Evolutionary conservation across 2,888 invertebrate genomes (phyloP).

Genomic region (Lepidochrysops patricia): DNA sequence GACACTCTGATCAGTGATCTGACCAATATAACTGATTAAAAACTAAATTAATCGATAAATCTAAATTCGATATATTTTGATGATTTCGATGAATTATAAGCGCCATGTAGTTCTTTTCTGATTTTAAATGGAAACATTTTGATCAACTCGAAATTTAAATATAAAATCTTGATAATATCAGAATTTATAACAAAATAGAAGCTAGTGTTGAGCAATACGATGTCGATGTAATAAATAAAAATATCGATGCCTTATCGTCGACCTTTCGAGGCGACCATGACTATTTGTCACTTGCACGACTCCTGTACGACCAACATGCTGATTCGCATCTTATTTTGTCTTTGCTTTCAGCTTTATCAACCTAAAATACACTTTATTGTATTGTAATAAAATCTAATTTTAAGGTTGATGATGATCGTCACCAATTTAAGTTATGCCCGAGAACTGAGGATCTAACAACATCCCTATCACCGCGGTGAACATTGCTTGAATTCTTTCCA

Average conservation of each 20-base stretch:
- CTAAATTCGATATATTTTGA: too few relatives aligned
- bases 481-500: constrained; percentile 50
- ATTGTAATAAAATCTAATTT: not conserved
- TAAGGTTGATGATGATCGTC: not conserved
- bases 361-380: not conserved
- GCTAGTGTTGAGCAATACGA: constrained; percentile 7
- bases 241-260: constrained; percentile 23
- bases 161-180: constrained; percentile 3
- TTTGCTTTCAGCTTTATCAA: not conserved
- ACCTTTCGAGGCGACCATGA: constrained; percentile 63
- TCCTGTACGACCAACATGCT: constrained; percentile 67
- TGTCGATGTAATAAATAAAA: constrained; percentile 1
- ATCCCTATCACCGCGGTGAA: constrained; percentile 60
- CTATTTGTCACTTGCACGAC: constrained; percentile 73
- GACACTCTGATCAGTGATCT: too few relatives aligned
- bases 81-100: too few relatives aligned
- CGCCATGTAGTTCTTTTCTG: not conserved
- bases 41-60: too few relatives aligned
- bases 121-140: not conserved
- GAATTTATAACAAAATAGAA: constrained; percentile 1
- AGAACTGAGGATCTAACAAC: constrained; percentile 58
- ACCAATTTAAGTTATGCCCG: constrained; percentile 32
- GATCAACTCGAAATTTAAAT: not conserved
- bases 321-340: constrained; percentile 49
- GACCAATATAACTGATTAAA: too few relatives aligned